phyloP scores from a whole-genome alignment of 2,113 vertebrate species.

The Phocoena sinus region DNA sequence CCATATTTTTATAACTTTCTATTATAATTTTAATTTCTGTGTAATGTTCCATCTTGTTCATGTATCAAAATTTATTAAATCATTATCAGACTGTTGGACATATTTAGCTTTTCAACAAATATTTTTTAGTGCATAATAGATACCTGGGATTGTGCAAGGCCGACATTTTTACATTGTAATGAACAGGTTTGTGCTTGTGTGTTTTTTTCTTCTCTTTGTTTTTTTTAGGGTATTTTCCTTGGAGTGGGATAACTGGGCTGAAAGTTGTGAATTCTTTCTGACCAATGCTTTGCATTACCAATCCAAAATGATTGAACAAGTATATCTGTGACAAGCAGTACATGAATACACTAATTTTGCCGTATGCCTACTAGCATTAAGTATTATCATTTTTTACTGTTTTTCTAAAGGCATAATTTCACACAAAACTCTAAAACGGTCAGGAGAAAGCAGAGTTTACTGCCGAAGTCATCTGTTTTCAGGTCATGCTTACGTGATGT shows the following conservation, averaged over 20 bases:
- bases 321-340: not conserved
- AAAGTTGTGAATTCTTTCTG: not conserved
- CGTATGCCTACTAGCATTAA: not conserved
- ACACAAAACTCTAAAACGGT: not conserved
- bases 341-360: not conserved
- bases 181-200: not conserved
- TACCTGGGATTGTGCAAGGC: not conserved
- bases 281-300: not conserved
- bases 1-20: not conserved
- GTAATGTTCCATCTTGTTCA: not conserved
- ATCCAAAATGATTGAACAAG: not conserved
- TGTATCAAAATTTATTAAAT: not conserved
- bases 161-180: not conserved
- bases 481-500: not conserved
- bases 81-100: not conserved
- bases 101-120: not conserved
- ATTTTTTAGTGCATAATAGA: not conserved
- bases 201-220: not conserved
- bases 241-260: not conserved
- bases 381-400: not conserved
- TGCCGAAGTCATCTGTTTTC: accelerated
- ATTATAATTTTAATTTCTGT: not conserved
- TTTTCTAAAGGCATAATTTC: not conserved
- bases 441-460: not conserved
- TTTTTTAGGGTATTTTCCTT: not conserved